Percentiles rank a stretch among this genome's conserved stretches.
Evolutionary conservation across 2,113 vertebrate genomes (phyloP).

Genomic region (Suncus etruscus): DNA sequence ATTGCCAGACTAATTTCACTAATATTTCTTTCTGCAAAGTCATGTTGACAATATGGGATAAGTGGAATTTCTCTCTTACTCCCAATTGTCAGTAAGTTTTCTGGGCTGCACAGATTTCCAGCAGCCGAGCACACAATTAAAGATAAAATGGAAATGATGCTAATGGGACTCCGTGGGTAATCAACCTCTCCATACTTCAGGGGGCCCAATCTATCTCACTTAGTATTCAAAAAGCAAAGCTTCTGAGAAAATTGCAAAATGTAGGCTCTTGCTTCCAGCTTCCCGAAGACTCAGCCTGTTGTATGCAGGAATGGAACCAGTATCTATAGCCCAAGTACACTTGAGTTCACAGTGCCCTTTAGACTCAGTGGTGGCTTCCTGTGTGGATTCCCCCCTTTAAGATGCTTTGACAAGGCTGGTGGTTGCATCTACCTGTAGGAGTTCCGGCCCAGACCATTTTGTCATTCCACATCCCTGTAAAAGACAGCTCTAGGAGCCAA

Average conservation of each 20-base stretch:
- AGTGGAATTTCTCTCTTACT: slow-evolving; percentile 40
- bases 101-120: slow-evolving; percentile 55
- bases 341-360: not conserved
- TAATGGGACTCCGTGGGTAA: not conserved
- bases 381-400: not conserved
- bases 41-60: slow-evolving; percentile 13
- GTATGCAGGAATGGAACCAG: not conserved
- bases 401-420: not conserved
- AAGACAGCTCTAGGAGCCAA: not conserved
- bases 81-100: slow-evolving; percentile 9
- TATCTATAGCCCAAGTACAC: not conserved
- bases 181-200: not conserved
- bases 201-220: not conserved
- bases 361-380: not conserved
- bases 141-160: slow-evolving; percentile 7
- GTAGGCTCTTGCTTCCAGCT: slow-evolving; percentile 14
- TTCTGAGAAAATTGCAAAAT: not conserved
- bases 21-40: slow-evolving; percentile 50
- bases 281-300: slow-evolving; percentile 9
- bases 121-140: slow-evolving; percentile 34
- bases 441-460: not conserved
- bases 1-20: slow-evolving; percentile 37
- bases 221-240: not conserved
- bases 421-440: not conserved
- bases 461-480: not conserved